These are phyloP conservation scores for Paramisgurnus dabryanus DNA, from an alignment of 2,113 vertebrate species.

Conservation along the genomic window DNA sequence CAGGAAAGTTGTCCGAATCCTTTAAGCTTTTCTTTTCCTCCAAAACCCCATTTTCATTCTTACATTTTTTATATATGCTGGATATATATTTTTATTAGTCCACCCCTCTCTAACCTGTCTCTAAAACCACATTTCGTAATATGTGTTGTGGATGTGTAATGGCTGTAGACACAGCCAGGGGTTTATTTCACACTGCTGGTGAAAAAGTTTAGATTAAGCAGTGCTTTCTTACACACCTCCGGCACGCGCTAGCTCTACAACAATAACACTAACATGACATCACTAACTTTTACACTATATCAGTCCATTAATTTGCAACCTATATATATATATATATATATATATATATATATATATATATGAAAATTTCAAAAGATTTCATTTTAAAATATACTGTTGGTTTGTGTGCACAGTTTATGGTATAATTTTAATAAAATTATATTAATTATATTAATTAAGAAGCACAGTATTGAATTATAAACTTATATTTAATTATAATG, in stretches of 20 bases:
- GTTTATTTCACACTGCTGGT: constrained; percentile 7
- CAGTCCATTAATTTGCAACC: neutral
- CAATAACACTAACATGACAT: constrained; percentile 10
- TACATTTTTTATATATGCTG: neutral
- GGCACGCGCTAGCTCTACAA: neutral
- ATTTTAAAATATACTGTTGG: neutral
- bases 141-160: neutral
- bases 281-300: neutral
- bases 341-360: neutral
- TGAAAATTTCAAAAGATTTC: neutral
- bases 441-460: too few species aligned
- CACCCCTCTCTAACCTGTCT: neutral
- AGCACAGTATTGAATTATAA: too few species aligned
- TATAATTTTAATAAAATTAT: too few species aligned
- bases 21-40: neutral
- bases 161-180: neutral
- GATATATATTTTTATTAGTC: neutral
- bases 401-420: neutral
- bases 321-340: too few species aligned
- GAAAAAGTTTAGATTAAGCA: neutral
- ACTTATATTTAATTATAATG: too few species aligned
- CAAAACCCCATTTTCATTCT: constrained; percentile 27
- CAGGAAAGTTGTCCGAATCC: constrained; percentile 57
- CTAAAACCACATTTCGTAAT: neutral
- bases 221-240: constrained; percentile 1